A percentile compares a stretch with the other conserved stretches of the same genome.
These are phyloP conservation scores for Oceanites oceanicus DNA, from an alignment of 2,113 vertebrate species.

Conservation along the genomic window DNA sequence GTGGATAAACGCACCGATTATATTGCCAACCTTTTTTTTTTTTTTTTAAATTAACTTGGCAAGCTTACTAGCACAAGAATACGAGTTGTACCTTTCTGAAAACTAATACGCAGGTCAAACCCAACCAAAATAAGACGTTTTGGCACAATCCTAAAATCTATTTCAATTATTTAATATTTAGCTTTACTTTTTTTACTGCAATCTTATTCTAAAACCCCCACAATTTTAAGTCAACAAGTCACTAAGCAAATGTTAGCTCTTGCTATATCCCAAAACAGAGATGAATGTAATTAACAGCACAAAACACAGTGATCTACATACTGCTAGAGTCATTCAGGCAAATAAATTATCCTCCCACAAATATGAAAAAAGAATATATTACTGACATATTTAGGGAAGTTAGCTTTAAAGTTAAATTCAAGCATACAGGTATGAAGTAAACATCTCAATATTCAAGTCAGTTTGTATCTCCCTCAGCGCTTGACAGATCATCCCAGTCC, in stretches of 20 bases:
- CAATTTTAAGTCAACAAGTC: not conserved
- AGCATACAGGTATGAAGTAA: not conserved
- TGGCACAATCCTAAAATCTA: not conserved
- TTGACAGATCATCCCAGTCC: not conserved
- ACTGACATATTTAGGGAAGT: not conserved
- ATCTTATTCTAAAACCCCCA: not conserved
- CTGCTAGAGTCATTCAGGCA: not conserved
- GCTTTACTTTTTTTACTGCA: not conserved
- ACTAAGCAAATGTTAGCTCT: not conserved
- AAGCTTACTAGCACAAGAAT: not conserved
- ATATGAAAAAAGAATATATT: not conserved
- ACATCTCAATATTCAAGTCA: not conserved
- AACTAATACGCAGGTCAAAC: not conserved
- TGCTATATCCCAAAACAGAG: not conserved
- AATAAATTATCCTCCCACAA: not conserved
- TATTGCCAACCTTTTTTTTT: fast-evolving
- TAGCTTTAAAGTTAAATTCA: not conserved
- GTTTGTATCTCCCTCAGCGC: not conserved
- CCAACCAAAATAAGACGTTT: not conserved
- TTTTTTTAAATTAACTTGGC: not conserved
- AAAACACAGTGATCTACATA: not conserved
- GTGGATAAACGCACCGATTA: fast-evolving
- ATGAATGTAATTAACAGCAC: not conserved
- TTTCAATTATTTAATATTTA: not conserved
- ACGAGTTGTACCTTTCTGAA: fast-evolving